Conservation (phyloP, 2,888 invertebrate species). For the Malthinus seriepunctatus region DNA sequence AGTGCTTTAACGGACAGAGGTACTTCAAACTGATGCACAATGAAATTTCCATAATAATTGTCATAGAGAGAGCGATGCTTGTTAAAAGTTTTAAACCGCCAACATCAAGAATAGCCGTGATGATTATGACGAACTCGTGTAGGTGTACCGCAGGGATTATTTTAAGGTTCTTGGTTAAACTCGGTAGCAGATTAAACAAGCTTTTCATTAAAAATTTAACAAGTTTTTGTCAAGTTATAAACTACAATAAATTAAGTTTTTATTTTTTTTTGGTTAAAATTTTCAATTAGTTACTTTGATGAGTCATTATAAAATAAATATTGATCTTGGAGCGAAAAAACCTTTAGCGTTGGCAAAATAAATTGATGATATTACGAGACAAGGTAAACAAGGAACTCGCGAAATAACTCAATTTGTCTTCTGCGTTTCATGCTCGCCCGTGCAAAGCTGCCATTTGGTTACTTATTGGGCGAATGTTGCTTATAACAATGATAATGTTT, state of each 20-base stretch:
- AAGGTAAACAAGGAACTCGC: slow-evolving; percentile 25
- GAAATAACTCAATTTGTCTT: slow-evolving; percentile 27
- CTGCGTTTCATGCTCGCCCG: slow-evolving; percentile 22
- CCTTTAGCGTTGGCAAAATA: slow-evolving; percentile 17
- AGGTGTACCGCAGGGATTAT: slow-evolving; percentile 18
- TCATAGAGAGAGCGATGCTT: slow-evolving; percentile 10
- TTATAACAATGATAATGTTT: slow-evolving; percentile 14
- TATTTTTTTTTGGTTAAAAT: neutral
- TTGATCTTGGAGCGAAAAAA: slow-evolving; percentile 18
- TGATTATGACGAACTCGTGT: slow-evolving; percentile 5
- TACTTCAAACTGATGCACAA: slow-evolving; percentile 7
- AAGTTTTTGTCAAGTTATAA: neutral
- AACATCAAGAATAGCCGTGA: slow-evolving; percentile 9
- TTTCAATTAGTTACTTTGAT: neutral
- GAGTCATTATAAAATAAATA: slow-evolving; percentile 13
- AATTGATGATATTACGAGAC: slow-evolving; percentile 24
- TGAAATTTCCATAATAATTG: slow-evolving; percentile 22
- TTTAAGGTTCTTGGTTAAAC: slow-evolving; percentile 12
- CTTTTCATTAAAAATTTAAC: neutral
- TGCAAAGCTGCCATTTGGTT: slow-evolving; percentile 25
- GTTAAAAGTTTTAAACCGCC: slow-evolving; percentile 21
- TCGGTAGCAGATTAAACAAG: slow-evolving; percentile 14
- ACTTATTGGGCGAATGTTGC: slow-evolving; percentile 24
- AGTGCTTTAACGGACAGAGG: slow-evolving; percentile 10
- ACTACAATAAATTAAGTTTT: neutral